These are phyloP conservation scores for Odontomachus brunneus DNA, from an alignment of 1,140 invertebrate species.

Conservation along the genomic window DNA sequence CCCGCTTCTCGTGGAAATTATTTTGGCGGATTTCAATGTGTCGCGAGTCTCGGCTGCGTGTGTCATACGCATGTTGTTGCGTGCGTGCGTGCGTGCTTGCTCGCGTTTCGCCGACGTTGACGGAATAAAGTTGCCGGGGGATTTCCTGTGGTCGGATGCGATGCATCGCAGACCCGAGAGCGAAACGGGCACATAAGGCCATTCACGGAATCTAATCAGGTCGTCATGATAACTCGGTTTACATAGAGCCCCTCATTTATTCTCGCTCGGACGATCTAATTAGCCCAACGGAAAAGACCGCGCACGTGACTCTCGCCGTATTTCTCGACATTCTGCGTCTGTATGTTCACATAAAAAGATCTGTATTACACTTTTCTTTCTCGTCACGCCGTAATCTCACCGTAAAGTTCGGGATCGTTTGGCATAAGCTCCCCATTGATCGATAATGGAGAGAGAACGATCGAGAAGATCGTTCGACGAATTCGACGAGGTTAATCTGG, in stretches of 20 bases:
- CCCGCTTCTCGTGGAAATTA: not conserved
- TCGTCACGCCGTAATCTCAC: not conserved
- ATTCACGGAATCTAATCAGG: constrained; percentile 60
- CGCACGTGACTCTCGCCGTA: not conserved
- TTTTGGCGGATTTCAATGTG: constrained; percentile 5
- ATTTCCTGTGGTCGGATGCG: constrained; percentile 42
- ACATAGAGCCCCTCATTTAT: constrained; percentile 60
- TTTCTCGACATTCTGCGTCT: constrained; percentile 4
- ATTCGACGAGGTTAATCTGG: not conserved
- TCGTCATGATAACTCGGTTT: constrained; percentile 62
- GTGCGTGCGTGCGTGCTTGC: constrained; percentile 25
- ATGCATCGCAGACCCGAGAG: constrained; percentile 9
- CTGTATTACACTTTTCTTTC: not conserved
- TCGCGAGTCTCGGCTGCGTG: not conserved
- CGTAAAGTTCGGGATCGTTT: not conserved
- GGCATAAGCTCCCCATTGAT: not conserved
- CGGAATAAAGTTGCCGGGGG: constrained; percentile 59
- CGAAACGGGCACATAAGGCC: constrained; percentile 35
- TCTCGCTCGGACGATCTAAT: constrained; percentile 41
- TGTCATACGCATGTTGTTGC: constrained; percentile 5
- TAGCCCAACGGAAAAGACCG: constrained; percentile 18
- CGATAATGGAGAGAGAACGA: not conserved
- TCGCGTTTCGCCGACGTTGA: constrained; percentile 40
- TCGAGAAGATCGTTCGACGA: constrained; percentile 3
- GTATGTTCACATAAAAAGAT: too few species aligned